A percentile compares a stretch with the other conserved stretches of the same genome.
Evolutionary conservation across 2,888 invertebrate genomes (phyloP).

Genomic region (Agrotis puta): DNA sequence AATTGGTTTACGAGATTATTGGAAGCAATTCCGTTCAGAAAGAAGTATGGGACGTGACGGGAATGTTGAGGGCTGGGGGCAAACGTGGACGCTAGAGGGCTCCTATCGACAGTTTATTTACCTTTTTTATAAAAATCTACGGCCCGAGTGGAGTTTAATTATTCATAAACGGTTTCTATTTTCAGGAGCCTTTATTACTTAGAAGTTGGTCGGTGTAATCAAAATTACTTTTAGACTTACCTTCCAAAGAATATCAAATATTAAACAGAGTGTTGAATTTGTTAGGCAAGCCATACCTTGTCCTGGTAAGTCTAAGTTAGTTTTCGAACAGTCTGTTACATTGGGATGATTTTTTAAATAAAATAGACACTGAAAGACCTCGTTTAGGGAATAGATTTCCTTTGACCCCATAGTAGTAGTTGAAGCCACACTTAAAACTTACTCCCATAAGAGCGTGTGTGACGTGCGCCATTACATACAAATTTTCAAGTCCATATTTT

Average conservation of each 20-base stretch:
- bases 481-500: too few species aligned
- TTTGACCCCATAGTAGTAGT: too few species aligned
- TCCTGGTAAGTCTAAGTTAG: not conserved
- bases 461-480: too few species aligned
- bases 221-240: conserved; percentile 16
- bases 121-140: conserved; percentile 71
- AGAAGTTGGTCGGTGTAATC: conserved; percentile 15
- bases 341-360: too few species aligned
- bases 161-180: conserved; percentile 45
- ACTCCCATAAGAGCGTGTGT: too few species aligned
- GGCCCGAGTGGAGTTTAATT: conserved; percentile 55
- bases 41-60: conserved; percentile 88
- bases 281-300: not conserved
- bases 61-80: conserved; percentile 76
- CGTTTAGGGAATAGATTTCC: too few species aligned
- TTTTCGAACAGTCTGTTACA: too few species aligned
- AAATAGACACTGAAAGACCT: too few species aligned
- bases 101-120: conserved; percentile 81
- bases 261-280: not conserved
- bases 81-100: conserved; percentile 71
- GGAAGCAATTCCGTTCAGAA: conserved; percentile 89
- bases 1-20: conserved; percentile 82
- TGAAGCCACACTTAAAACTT: too few species aligned
- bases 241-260: not conserved
- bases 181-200: conserved; percentile 10